Base-by-base conservation (phyloP, 2,888 invertebrate species). In the Polydrusus tereticollis region DNA sequence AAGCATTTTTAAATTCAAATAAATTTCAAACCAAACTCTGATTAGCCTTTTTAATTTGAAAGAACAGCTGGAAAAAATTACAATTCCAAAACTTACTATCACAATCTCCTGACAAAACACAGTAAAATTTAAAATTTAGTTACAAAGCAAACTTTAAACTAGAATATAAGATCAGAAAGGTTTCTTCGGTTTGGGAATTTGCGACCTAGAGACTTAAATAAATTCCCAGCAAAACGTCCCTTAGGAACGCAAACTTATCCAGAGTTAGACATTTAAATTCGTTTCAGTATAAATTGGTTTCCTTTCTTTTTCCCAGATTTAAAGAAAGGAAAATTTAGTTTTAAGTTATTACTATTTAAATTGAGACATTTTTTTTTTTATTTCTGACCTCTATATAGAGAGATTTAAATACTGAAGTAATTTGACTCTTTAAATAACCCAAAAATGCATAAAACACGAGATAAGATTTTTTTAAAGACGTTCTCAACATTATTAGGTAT, bases 241-340 rank as follows among this genome's bases (percentile, higher is more conserved):
- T 29, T 33, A 74, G 78, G 76, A 77, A 73, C 69, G 71, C 63
- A 72, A 77, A 77, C 74, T 77, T 78, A 76, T 75, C 74, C 70
- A 73, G 76, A 76, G 71, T 65, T 76, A 76, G 75, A 75, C 77
- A 77, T 78, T 78, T 77, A 76, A 77, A 78, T 78, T 75, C 76
- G 76, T 70, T 77, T 75, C 71, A 69, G 73, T 75, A 76, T 77
- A 77, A 78, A 77, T 78, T 78, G 75, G 73, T 73, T 75, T 77
- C 74, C 66, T 71, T 75, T 68, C 50, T 52, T 73, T 70, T 70
- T 21, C 47, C 23, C 26, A 43, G 47, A 47, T 62, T 47, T 47
- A 47, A 47, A 47, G 5, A 18, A 62, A 62, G 18, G 45, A 26
- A 45, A 47, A 60, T 47, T 33, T 14, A 6, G 45, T 14, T 60